These are phyloP conservation scores for Holacanthella duospinosa DNA, from an alignment of 2,888 invertebrate genomes.

Conservation along the genomic window DNA sequence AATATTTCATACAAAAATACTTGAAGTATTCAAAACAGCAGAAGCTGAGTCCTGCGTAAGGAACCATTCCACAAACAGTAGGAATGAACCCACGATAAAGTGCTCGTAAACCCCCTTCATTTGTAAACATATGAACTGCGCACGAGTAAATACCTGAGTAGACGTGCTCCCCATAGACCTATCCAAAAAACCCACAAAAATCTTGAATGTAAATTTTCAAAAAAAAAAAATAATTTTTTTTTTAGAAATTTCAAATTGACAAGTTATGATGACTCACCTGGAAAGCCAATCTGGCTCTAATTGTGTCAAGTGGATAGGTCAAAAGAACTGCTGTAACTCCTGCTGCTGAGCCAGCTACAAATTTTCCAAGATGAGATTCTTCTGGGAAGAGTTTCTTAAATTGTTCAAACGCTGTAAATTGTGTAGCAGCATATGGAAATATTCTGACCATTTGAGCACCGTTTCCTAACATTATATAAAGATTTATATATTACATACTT, in stretches of 20 bases:
- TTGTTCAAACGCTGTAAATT: constrained; percentile 77
- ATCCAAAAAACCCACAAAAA: neutral
- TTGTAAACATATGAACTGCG: constrained; percentile 59
- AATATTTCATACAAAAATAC: constrained; percentile 64
- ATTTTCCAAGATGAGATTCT: constrained; percentile 61
- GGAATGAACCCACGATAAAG: constrained; percentile 78
- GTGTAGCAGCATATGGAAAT: constrained; percentile 85
- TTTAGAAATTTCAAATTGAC: constrained; percentile 7
- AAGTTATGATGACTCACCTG: constrained; percentile 45
- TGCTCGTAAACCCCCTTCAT: constrained; percentile 72
- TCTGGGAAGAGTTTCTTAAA: constrained; percentile 61
- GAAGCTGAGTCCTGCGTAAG: constrained; percentile 83
- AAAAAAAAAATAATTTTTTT: neutral
- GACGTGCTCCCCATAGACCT: constrained; percentile 66
- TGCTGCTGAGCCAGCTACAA: constrained; percentile 73
- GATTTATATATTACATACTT: too few relatives aligned
- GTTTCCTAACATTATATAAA: too few relatives aligned
- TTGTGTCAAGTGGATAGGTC: constrained; percentile 83
- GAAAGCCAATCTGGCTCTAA: constrained; percentile 76
- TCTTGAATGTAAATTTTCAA: neutral
- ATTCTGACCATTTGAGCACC: constrained; percentile 87
- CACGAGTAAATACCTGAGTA: constrained; percentile 71
- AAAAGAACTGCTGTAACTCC: constrained; percentile 75
- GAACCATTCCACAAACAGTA: constrained; percentile 76
- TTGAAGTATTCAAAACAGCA: constrained; percentile 82